phyloP scores from a whole-genome alignment of 2,797 vertebrate species.

The Acipenser oxyrinchus region DNA sequence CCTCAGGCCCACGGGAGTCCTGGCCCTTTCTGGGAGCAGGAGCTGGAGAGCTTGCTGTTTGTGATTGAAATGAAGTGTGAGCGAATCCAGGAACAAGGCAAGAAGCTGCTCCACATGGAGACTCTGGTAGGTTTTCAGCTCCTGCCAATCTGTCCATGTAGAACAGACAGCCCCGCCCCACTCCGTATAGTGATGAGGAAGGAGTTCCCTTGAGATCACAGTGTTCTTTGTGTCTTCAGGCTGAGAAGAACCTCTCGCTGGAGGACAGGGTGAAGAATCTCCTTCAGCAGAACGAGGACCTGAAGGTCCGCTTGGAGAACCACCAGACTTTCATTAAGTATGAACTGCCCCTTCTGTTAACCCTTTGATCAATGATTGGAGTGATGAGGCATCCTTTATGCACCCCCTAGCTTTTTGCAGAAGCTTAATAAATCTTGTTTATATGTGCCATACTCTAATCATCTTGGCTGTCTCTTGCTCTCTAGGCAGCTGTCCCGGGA shows the following conservation, averaged over 20 bases:
- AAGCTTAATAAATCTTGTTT: not conserved
- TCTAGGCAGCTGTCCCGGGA: slow-evolving; percentile 77
- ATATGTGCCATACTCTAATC: not conserved
- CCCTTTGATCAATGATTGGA: not conserved
- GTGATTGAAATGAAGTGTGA: slow-evolving; percentile 90
- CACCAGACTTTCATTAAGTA: slow-evolving; percentile 61
- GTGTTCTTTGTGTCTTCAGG: slow-evolving; percentile 44
- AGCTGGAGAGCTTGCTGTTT: slow-evolving; percentile 85
- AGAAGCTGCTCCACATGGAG: slow-evolving; percentile 71
- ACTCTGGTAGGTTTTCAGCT: slow-evolving; percentile 53
- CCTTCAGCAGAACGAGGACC: slow-evolving; percentile 83
- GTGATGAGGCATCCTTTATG: not conserved
- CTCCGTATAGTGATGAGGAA: slow-evolving; percentile 1
- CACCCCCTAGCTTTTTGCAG: not conserved
- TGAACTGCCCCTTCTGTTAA: not conserved
- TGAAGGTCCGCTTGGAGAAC: slow-evolving; percentile 66
- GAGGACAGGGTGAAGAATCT: slow-evolving; percentile 71
- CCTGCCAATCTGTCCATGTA: not conserved
- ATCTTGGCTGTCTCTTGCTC: no score
- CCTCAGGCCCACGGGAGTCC: slow-evolving; percentile 79
- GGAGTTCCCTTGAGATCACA: slow-evolving; percentile 12
- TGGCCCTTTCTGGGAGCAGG: slow-evolving; percentile 86
- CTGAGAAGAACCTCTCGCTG: slow-evolving; percentile 68
- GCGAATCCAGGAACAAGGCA: slow-evolving; percentile 67
- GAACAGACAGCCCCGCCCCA: slow-evolving; percentile 12